These are phyloP conservation scores for Opisthocomus hoazin DNA, from an alignment of 2,113 vertebrate species.

Conservation along the genomic window DNA sequence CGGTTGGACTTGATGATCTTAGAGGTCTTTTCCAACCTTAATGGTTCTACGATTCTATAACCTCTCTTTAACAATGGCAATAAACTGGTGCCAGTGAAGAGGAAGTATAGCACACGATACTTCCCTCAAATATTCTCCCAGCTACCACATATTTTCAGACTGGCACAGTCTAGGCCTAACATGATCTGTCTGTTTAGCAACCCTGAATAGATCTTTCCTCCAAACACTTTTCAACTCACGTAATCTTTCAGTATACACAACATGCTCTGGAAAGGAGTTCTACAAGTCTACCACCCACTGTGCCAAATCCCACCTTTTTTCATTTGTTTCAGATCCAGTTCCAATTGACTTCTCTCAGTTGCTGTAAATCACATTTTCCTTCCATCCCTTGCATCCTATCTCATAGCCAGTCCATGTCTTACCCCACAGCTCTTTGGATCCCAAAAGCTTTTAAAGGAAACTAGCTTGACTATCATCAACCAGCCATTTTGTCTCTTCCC, in stretches of 20 bases:
- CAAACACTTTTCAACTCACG: background rate
- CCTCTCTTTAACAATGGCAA: background rate
- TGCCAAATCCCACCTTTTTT: background rate
- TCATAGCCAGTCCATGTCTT: background rate
- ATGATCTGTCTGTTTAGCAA: background rate
- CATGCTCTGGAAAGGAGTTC: background rate
- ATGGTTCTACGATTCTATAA: too few species aligned
- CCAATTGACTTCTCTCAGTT: background rate
- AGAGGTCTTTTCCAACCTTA: too few species aligned
- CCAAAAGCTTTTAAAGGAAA: background rate
- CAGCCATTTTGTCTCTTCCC: background rate
- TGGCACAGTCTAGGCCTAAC: accelerated
- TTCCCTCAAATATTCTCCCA: background rate
- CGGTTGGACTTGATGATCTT: too few species aligned
- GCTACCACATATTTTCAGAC: background rate
- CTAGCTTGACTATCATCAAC: background rate
- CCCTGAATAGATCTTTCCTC: background rate
- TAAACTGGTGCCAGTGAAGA: background rate
- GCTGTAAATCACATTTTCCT: background rate
- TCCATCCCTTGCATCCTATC: background rate
- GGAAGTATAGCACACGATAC: accelerated
- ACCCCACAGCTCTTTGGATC: background rate
- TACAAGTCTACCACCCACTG: background rate
- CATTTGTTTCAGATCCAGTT: background rate
- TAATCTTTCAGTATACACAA: background rate